Percentiles rank a stretch among this genome's conserved stretches.
phyloP scores from a whole-genome alignment of 2,888 invertebrate genomes.

The Euclidia mi region DNA sequence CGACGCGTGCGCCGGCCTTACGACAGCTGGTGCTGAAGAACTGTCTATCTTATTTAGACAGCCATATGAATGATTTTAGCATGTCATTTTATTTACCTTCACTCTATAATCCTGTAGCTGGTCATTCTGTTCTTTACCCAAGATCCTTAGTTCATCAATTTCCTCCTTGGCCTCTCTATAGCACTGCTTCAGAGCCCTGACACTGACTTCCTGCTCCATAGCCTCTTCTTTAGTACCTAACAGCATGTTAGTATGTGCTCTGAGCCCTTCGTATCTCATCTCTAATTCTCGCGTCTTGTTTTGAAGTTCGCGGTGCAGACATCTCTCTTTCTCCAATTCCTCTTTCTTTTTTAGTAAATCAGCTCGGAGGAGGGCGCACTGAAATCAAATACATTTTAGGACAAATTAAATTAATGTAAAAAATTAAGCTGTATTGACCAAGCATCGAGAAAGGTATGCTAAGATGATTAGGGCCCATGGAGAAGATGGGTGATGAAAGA shows the following conservation, averaged over 20 bases:
- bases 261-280: constrained; percentile 78
- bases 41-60: too few species aligned
- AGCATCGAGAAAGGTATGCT: too few species aligned
- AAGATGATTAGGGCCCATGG: too few species aligned
- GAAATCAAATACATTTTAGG: not conserved
- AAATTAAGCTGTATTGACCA: too few species aligned
- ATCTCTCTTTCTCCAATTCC: constrained; percentile 90
- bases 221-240: constrained; percentile 91
- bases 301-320: constrained; percentile 88
- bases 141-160: constrained; percentile 90
- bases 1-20: too few species aligned
- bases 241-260: constrained; percentile 79
- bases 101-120: constrained; percentile 93
- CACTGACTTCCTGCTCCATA: constrained; percentile 88
- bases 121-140: constrained; percentile 91
- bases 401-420: too few species aligned
- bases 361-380: constrained; percentile 82
- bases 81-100: constrained; percentile 87
- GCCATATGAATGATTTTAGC: too few species aligned
- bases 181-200: constrained; percentile 87
- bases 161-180: constrained; percentile 90
- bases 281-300: constrained; percentile 80
- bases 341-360: constrained; percentile 85
- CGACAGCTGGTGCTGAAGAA: too few species aligned
- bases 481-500: too few species aligned